phyloP scores from a whole-genome alignment of 2,888 invertebrate genomes.

The Biston betularia region DNA sequence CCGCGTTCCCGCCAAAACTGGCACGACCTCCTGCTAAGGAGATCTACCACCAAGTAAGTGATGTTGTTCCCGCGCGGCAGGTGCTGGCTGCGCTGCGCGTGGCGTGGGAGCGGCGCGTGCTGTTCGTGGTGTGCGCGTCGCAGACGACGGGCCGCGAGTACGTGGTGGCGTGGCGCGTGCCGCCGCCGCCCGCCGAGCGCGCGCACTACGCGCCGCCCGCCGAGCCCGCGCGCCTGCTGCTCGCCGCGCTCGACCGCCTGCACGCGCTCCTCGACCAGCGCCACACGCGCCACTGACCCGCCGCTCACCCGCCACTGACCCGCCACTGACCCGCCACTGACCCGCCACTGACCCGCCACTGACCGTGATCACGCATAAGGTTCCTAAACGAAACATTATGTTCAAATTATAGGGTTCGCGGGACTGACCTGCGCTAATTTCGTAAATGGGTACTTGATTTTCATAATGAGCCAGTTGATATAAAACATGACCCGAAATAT shows the following conservation, averaged over 20 bases:
- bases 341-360: no score
- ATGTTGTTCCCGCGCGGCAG: slow-evolving; percentile 53
- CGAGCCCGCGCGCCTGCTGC: slow-evolving; percentile 48
- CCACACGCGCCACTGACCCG: background rate
- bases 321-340: slow-evolving; percentile 62
- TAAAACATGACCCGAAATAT: no score
- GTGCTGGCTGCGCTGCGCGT: slow-evolving; percentile 91
- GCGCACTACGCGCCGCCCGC: slow-evolving; percentile 58
- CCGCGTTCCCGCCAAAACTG: no score
- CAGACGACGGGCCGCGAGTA: slow-evolving; percentile 96
- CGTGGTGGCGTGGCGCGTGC: slow-evolving; percentile 93
- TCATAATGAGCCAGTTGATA: no score
- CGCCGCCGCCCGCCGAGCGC: slow-evolving; percentile 63
- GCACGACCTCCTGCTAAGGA: no score
- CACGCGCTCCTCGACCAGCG: slow-evolving; percentile 24
- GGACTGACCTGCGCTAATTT: no score
- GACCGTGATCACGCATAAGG: no score
- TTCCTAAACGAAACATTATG: no score
- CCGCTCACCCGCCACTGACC: slow-evolving; percentile 62
- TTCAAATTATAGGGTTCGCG: no score
- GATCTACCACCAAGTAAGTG: no score
- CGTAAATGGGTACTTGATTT: no score
- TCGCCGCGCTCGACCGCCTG: slow-evolving; percentile 33
- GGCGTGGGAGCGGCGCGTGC: slow-evolving; percentile 93
- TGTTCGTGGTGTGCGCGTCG: slow-evolving; percentile 95